Percentiles rank a stretch among this genome's conserved stretches.
These are phyloP conservation scores for Drosophila tani DNA, from an alignment of 1,140 invertebrate genomes.

Conservation along the genomic window DNA sequence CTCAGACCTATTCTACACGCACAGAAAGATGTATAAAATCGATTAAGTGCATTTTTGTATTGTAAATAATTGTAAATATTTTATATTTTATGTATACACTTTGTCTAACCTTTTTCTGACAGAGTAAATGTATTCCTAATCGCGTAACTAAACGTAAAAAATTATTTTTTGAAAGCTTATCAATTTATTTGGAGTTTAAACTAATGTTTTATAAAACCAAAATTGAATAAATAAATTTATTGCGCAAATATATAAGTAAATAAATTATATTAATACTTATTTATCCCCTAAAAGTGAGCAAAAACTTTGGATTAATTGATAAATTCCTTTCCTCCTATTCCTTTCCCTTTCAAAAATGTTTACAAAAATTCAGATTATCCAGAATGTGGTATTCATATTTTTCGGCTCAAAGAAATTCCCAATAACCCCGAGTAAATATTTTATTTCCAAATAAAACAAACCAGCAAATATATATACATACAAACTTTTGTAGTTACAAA, in stretches of 20 bases:
- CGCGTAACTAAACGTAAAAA: no score
- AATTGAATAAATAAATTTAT: no score
- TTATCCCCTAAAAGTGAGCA: no score
- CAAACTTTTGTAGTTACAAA: constrained; percentile 7
- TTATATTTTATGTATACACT: neutral
- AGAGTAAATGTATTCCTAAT: neutral
- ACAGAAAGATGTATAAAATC: neutral
- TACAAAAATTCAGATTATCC: neutral
- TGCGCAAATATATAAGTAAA: no score
- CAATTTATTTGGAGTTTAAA: no score
- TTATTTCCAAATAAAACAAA: neutral
- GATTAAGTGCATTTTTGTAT: neutral
- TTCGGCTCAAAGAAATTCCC: neutral
- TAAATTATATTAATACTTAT: no score
- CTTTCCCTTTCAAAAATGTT: neutral
- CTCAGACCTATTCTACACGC: neutral
- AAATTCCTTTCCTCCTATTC: neutral
- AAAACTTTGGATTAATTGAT: neutral
- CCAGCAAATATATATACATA: neutral
- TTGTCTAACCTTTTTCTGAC: neutral
- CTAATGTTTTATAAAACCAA: no score
- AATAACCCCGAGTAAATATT: neutral
- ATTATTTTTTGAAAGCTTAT: no score
- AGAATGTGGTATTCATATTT: neutral
- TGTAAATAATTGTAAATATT: neutral